Evolutionary conservation across 2,797 vertebrate genomes (phyloP), one percentile per base, ranked within the genome.

Genomic region (Podarcis siculus): DNA sequence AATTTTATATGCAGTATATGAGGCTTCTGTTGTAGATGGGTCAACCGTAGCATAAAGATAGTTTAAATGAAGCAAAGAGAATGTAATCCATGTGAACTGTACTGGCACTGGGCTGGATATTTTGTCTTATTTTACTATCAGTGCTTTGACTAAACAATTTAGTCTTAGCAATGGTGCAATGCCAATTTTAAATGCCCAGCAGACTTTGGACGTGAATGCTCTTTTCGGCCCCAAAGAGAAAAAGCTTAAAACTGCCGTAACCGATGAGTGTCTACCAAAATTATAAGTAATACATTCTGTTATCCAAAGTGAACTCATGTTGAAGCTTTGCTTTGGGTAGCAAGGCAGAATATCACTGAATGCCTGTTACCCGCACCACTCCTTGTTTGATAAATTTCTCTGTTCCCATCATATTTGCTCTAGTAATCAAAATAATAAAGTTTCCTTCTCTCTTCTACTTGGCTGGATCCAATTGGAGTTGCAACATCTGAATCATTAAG

Each of bases 401-500:
- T 92, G 39, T 89, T 83, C 78, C 86, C 55, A 76, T 94, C 87
- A 92, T 90, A 88, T 91, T 93, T 92, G 94, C 86, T 92, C 93
- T 95, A 92, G 88, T 94, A 96, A 97, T 96, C 88, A 95, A 91
- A 95, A 92, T 95, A 95, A 95, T 89, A 92, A 94, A 94, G 93
- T 95, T 94, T 93, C 89, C 81, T 76, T 25, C 87, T 95, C 85
- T 87, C 88, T 95, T 92, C 87, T 92, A 92, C 80, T 89, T 95
- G 87, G 89, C 92, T 86, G 86, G 82, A 87, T 92, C 84, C 92
- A 93, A 95, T 91, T 89, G 13, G 94, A 94, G 67, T 75, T 87
- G 90, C 67, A 91, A 89, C 94, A 96, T 92, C 45, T 5, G 85
- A 95, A 94, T 94, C 90, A 95, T 94, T 96, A 96, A 95, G 58